phyloP scores from a whole-genome alignment of 2,113 vertebrate species.

The Pagrus major region DNA sequence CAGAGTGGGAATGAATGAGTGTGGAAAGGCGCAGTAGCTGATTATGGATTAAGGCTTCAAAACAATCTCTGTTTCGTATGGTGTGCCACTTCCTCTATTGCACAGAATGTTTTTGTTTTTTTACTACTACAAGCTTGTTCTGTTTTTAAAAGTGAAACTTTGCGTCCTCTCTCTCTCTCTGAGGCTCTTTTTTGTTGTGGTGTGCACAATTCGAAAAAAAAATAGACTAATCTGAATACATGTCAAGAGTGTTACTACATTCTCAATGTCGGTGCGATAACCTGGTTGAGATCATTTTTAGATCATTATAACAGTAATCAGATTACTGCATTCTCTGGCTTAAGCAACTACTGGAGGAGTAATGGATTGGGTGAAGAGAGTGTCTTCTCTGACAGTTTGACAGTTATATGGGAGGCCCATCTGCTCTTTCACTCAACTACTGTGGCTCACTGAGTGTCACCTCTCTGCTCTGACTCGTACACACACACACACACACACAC shows the following conservation, averaged over 20 bases:
- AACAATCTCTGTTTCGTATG: background rate
- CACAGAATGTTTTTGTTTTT: background rate
- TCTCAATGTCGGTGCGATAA: background rate
- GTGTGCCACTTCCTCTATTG: background rate
- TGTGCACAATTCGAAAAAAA: background rate
- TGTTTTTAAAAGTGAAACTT: background rate
- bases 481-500: background rate
- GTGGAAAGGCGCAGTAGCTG: constrained; percentile 9
- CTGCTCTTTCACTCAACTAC: constrained; percentile 49
- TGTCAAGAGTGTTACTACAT: background rate
- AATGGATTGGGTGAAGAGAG: background rate
- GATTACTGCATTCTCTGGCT: background rate
- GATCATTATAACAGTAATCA: background rate
- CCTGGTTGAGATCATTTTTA: background rate
- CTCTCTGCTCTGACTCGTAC: background rate
- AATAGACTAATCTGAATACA: background rate
- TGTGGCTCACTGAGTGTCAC: constrained; percentile 43
- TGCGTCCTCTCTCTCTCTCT: background rate
- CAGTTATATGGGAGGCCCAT: constrained; percentile 38
- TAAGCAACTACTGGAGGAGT: background rate
- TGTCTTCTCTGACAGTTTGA: constrained; percentile 27
- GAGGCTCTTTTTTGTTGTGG: background rate
- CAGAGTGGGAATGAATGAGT: no score
- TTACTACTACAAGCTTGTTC: background rate
- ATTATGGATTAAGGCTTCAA: background rate